These are phyloP conservation scores for Otocyon megalotis DNA, from an alignment of 2,113 vertebrate species.

Conservation along the genomic window DNA sequence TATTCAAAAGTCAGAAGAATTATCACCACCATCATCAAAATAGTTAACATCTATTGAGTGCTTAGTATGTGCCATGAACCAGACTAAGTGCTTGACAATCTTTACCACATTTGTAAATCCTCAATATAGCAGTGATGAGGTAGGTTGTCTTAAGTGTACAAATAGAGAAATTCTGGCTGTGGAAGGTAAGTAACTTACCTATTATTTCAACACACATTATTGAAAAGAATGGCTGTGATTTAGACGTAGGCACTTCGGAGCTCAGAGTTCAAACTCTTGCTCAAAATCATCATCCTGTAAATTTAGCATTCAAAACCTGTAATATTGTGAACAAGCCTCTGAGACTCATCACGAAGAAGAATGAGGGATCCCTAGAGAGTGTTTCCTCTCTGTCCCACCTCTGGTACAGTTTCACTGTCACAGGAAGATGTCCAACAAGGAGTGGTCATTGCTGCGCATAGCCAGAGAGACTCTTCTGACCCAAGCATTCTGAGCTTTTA, in stretches of 20 bases:
- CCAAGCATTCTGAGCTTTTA: no score
- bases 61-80: neutral
- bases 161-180: neutral
- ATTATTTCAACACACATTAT: neutral
- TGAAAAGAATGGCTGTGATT: neutral
- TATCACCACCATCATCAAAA: neutral
- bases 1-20: neutral
- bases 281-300: neutral
- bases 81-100: neutral
- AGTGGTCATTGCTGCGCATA: rapidly evolving
- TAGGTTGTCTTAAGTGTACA: neutral
- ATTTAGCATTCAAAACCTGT: neutral
- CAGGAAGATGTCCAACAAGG: neutral
- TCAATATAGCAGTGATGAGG: neutral
- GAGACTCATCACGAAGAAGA: neutral
- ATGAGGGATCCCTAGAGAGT: neutral
- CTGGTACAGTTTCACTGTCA: neutral
- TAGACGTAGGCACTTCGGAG: neutral
- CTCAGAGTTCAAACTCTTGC: neutral
- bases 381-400: neutral
- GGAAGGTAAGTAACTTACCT: neutral
- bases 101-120: neutral
- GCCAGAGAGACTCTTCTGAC: neutral
- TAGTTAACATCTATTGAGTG: neutral
- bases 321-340: neutral